Base-by-base conservation (phyloP, 2,888 invertebrate species). In the Drosophila yooni region DNA sequence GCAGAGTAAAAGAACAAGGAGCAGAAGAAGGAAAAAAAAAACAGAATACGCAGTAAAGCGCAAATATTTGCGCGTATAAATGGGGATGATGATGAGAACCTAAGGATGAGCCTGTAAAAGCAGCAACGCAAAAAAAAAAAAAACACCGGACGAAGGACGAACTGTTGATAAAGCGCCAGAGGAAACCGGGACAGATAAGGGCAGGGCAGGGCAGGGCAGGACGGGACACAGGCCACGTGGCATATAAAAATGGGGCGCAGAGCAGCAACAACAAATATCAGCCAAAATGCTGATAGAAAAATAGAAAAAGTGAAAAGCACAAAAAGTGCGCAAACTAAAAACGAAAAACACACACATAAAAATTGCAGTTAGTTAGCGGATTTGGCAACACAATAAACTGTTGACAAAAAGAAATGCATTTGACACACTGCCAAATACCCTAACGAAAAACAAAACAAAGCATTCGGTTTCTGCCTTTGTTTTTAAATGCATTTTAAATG, bases 11-110 rank as follows among this genome's bases (percentile, higher is more conserved):
- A 86, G 82, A 83, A 74, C 21, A 82, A 78, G 48, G 60, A 57
- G 18, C 34, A 13, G 27, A 36, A 56, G 61, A 60, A 67, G 76
- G 34, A 56, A 25, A 36, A 34, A 38, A 38, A 50, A 38, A 50
- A 46, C 21, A 25, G 25, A 88, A 83, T 85, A 79, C 89, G 71
- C 76, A 78, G 87, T 76, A 85, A 85, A 89, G 88, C 79, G 88
- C 90, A 87, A 87, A 87, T 87, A 87, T 89, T 89, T 87, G 86
- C 88, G 85, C 90, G 81, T 74, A 89, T 85, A 85, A 85, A 87
- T 89, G 85, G 85, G 88, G 88, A 89, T 78, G 78, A 78, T 70
- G 80, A 77, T 64, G 77, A 68, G 51, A 64, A 36, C 38, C 66
- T 64, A 65, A 75, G 76, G 67, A 70, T 79, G 75, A 77, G 79